Base-by-base conservation (phyloP, 53 echinoderm and acorn worm genomes). In the Holothuria leucospilota region DNA sequence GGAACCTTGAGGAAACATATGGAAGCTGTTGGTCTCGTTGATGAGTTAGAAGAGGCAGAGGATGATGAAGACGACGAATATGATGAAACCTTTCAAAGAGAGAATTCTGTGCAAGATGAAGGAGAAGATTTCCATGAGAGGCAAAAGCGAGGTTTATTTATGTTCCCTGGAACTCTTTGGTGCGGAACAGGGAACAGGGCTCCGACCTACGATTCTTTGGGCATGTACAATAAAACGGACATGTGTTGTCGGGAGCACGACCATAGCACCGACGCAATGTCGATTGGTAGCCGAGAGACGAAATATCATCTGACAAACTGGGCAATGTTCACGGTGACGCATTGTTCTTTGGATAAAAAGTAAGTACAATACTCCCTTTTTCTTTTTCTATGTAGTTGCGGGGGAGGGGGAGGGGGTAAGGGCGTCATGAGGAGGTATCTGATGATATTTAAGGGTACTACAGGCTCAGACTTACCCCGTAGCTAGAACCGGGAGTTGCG, bases 91-190 rank as follows among this genome's bases (percentile, higher is more conserved):
- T 23, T 24, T 39, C 0, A 26, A 15, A 23, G n/a, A 34, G 67
- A 15, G 26, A 51, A 21, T 23, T 8, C 13, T 21, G 5, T 53
- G 23, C 39, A 30, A 20, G 81, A 60, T 21, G 81, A 23, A 24
- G 85, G 29, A 40, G 27, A 69, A 26, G 59, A 60, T 41, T 25
- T 34, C 65, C 64, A 51, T 18, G 42, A 59, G 16, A 84, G 90
- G 65, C 68, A 81, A 16, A 82, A 69, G 63, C 62, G 95, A 29
- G 87, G 86, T 49, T 49, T 92, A 8, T 87, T 93, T 34, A 96
- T 93, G 51, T 89, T 89, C 2, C 93, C 96, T 2, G 96, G 96
- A 15, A 96, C 96, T n/a, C 65, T 87, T n/a, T 96, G 96, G 96
- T 96, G 96, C 69, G 96, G 96, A 11, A 52, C 77, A 18, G 96